Evolutionary conservation across 2,888 invertebrate genomes (phyloP), one percentile per base, ranked within the genome.

Genomic region (Nebria brevicollis): DNA sequence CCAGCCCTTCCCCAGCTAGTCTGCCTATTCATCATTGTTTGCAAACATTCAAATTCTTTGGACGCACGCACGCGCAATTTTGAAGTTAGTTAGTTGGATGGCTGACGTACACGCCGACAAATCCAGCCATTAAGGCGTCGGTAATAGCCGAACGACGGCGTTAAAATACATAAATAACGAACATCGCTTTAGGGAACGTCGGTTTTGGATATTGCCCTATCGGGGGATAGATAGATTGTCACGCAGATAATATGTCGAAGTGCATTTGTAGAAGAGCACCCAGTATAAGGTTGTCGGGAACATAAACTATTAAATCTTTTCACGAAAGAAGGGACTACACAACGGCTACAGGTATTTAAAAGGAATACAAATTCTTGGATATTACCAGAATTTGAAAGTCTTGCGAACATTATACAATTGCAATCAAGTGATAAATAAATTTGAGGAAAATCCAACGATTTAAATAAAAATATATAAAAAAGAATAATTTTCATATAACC

Each of bases 111-210:
- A 86, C 85, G 87, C 87, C 79, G 76, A 88, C 88, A 89, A 89
- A 88, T 88, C 88, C 88, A 87, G 87, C 88, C 88, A 89, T 89
- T 89, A 88, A 88, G 88, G 89, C 88, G 87, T 88, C 88, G 87
- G 88, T 88, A 88, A 88, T 88, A 87, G 88, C 87, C 87, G 86
- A 87, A 88, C 87, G 88, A 87, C 88, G 88, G 87, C 88, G 88
- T 85, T 88, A 87, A 88, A 89, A 88, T 88, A 88, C 88, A 89
- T 89, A 88, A 89, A 89, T 89, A 88, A 88, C 88, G 86, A 86
- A 85, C 85, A 34, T 68, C 75, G 75, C 54, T 43, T 26, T 76
- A 72, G 81, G 81, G 81, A 65, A 41, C 68, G 79, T 68, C 75
- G 74, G n/a, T 8, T 34, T 11, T 25, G 70, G 70, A 70, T 70